Evolutionary conservation across 2,113 vertebrate genomes (phyloP).

Genomic region (Dendropsophus ebraccatus): DNA sequence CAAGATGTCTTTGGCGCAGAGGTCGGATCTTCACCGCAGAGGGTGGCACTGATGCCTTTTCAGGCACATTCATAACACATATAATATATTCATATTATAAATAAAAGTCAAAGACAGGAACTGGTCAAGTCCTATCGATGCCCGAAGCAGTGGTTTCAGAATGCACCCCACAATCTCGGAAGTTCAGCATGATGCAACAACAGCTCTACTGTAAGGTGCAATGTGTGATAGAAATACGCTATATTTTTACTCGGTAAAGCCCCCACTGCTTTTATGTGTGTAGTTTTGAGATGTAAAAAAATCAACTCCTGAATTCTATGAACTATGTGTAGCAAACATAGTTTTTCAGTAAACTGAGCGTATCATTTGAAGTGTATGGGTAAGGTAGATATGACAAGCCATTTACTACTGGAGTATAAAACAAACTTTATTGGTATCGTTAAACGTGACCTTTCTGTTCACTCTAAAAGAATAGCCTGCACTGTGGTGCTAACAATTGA

Average conservation of each 20-base stretch:
- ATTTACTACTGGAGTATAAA: conserved; percentile 9
- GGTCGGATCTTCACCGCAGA: too few species aligned
- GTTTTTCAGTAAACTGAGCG: conserved; percentile 5
- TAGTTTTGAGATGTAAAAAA: neutral
- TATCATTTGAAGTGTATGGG: neutral
- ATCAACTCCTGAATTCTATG: neutral
- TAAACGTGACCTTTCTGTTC: conserved; percentile 29
- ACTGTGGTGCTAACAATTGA: neutral
- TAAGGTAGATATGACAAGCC: conserved; percentile 14
- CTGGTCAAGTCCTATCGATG: too few species aligned
- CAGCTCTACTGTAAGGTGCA: neutral
- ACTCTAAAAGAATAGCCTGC: conserved; percentile 7
- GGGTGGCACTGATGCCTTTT: too few species aligned
- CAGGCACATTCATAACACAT: too few species aligned
- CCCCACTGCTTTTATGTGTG: neutral
- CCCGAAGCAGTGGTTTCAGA: too few species aligned
- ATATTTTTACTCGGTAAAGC: neutral
- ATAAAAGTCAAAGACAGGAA: too few species aligned
- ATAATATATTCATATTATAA: too few species aligned
- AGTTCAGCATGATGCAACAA: neutral
- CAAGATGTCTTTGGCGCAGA: too few species aligned
- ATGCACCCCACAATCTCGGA: too few species aligned
- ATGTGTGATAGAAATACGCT: neutral
- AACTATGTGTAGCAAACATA: neutral
- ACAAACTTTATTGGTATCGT: conserved; percentile 27